These are phyloP conservation scores for Coreoperca whiteheadi DNA, from an alignment of 2,113 vertebrate genomes.

Conservation along the genomic window DNA sequence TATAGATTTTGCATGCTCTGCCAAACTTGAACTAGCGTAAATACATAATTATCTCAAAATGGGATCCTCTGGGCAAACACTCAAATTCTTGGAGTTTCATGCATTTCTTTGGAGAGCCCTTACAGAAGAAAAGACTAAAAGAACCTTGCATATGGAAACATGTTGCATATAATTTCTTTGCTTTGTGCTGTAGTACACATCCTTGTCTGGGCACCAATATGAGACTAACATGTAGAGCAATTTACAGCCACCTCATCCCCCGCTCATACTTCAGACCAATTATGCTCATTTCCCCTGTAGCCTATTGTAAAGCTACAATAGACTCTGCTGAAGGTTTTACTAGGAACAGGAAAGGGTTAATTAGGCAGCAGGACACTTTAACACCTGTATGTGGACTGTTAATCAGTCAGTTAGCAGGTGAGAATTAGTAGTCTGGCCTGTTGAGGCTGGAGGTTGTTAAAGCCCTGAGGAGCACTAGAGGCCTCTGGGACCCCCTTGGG, in stretches of 20 bases:
- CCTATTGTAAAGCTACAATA: conserved; percentile 61
- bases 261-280: neutral
- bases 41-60: neutral
- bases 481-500: conserved; percentile 36
- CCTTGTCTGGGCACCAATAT: conserved; percentile 24
- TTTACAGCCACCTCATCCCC: conserved; percentile 43
- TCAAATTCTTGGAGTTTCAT: neutral
- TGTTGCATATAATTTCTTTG: neutral
- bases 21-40: neutral
- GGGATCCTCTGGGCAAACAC: neutral
- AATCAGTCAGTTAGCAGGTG: conserved; percentile 56
- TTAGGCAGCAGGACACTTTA: conserved; percentile 53
- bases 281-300: conserved; percentile 28
- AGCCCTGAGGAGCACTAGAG: conserved; percentile 18
- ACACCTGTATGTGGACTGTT: conserved; percentile 63
- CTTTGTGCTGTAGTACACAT: conserved; percentile 31
- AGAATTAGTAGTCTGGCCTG: conserved; percentile 45
- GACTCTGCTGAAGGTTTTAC: conserved; percentile 64
- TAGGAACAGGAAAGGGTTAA: conserved; percentile 69
- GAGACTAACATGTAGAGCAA: conserved; percentile 5
- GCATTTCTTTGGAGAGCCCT: neutral
- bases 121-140: neutral
- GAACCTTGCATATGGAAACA: neutral
- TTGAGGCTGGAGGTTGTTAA: conserved; percentile 27
- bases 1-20: neutral